phyloP scores from a whole-genome alignment of 2,113 vertebrate species.

The Pygoscelis antarcticus region DNA sequence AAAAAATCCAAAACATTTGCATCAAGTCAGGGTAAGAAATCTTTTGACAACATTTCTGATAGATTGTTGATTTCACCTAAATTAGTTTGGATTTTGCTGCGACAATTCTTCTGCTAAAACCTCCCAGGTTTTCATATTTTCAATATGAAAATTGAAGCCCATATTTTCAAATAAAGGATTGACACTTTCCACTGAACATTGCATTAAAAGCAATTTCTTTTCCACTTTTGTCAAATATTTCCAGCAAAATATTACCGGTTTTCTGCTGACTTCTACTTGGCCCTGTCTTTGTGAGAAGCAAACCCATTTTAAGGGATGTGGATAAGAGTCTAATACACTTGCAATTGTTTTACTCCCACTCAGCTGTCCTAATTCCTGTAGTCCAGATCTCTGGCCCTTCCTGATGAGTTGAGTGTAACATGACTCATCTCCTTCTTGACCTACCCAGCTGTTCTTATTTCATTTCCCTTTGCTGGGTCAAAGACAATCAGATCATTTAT shows the following conservation, averaged over 20 bases:
- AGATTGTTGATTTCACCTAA: background rate
- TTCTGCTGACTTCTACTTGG: conserved; percentile 6
- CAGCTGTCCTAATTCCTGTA: conserved; percentile 45
- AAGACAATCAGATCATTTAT: conserved; percentile 28
- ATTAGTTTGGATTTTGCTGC: background rate
- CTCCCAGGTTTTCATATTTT: background rate
- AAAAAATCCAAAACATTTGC: background rate
- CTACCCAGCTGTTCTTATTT: conserved; percentile 61
- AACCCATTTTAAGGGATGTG: conserved; percentile 27
- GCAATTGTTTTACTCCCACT: conserved; percentile 37
- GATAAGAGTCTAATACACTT: background rate
- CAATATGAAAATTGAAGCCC: too few species aligned
- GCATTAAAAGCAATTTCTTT: conserved; percentile 13
- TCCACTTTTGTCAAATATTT: background rate
- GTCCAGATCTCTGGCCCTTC: conserved; percentile 53
- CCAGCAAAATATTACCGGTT: background rate
- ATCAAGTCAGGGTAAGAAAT: background rate
- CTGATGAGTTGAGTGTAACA: conserved; percentile 20
- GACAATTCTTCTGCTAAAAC: background rate
- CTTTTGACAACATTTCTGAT: background rate
- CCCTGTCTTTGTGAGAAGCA: background rate
- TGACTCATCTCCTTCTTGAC: conserved; percentile 57
- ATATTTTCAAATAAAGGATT: background rate
- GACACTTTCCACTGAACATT: background rate
- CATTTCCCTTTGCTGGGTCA: conserved; percentile 38